Evolutionary conservation across 2,797 vertebrate species (phyloP), one percentile per base, ranked within the genome.

Genomic region (Crocidura indochinensis): DNA sequence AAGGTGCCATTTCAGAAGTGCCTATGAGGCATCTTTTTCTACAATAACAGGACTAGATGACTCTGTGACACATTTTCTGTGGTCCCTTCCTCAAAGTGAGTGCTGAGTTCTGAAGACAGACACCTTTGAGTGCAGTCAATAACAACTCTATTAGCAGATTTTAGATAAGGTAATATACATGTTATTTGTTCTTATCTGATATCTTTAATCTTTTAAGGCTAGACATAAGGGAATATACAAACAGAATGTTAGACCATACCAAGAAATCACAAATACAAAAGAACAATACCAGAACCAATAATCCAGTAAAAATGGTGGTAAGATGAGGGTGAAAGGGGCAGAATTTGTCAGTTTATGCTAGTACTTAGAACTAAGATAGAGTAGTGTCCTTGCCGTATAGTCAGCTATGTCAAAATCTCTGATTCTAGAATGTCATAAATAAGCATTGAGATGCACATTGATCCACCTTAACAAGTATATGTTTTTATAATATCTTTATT

Each of bases 151-250:
- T 79, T 47, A 73, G 10, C 64, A 62, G 76, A 38, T 24, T 31
- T 12, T 76, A 60, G 53, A 29, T 74, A 47, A 89, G 83, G n/a
- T 51, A 86, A 91, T 38, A 76, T 49, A 17, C 22, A 53, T 38
- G 10, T 79, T 94, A 51, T 51, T 51, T 51, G 51, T 84, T 56
- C 69, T 38, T 89, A 49, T 87, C 93, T 92, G 68, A 76, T 79
- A 15, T 82, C 49, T 91, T 89, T 77, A 65, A 88, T 90, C 81
- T 93, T 83, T 69, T 64, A 85, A 87, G 74, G 14, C 87, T 94
- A 93, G 91, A 95, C 84, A 93, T 0, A 44, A 73, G 51, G 84
- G 87, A 84, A 85, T 67, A 60, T 64, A 69, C 27, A 77, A 24
- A 8, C 19, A 84, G 29, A 87, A 79, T 79, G 27, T 87, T 24